Evolutionary conservation across 2,113 vertebrate genomes (phyloP), one percentile per base, ranked within the genome.

Genomic region (Abramis brama): DNA sequence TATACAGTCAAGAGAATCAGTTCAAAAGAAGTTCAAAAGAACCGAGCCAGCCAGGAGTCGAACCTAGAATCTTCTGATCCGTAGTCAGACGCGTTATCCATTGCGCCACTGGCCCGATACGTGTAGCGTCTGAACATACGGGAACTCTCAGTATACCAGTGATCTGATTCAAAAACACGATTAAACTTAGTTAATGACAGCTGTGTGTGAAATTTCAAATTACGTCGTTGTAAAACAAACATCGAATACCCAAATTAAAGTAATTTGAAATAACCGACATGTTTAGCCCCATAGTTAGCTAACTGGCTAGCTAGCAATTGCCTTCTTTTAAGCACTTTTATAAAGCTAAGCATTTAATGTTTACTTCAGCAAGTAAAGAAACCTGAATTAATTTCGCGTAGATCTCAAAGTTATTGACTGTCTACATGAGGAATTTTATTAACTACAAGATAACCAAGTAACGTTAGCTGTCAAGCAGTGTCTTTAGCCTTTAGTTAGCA

Each of bases 11-110:
- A 43, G 7, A 9, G 43, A 43, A 43, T 9, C 43, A 2, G 43
- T 10, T 70, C 23, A 1, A 36, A 36, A 5, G 5, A 12, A 7
- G 2, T 47, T 45, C 39, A 66, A 81, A 81, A 82, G 17, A 33
- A 4, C 2, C 93, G 91, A 96, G 94, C 94, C 93, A 96, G 95
- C 95, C 95, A 96, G 95, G 94, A 96, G 94, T 96, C 94, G 94
- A 96, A 96, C 94, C 95, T 96, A 92, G 94, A 96, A 95, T 95
- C 94, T 95, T 95, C 94, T 95, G 95, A 96, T 95, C 94, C 94
- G 94, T 95, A 96, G 95, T 95, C 94, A 96, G 94, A 95, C 95
- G 94, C 94, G 93, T 95, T 94, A 96, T 96, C 94, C 95, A 95
- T 95, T 96, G 95, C 95, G 94, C 95, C 95, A 96, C 94, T 95